A percentile compares a stretch with the other conserved stretches of the same genome.
phyloP scores from a whole-genome alignment of 2,113 vertebrate genomes.

The Astatotilapia flaviijosephi region DNA sequence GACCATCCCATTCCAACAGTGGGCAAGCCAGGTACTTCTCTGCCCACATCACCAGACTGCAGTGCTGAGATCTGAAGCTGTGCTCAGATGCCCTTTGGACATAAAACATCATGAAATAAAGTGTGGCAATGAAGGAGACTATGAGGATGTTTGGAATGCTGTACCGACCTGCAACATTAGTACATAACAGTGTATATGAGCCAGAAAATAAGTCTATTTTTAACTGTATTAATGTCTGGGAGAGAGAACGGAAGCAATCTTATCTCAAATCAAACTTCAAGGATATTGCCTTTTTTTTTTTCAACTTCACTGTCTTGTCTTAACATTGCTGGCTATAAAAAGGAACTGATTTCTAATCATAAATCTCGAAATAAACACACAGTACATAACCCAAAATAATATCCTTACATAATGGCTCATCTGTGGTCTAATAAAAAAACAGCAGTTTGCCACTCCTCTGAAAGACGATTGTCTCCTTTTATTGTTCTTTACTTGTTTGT shows the following conservation, averaged over 20 bases:
- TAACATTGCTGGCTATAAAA: conserved; percentile 7
- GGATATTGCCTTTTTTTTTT: conserved; percentile 28
- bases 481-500: conserved; percentile 7
- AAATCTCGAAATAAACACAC: conserved; percentile 15
- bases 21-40: conserved; percentile 45
- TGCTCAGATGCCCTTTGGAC: conserved; percentile 60
- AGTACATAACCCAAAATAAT: conserved; percentile 25
- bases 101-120: conserved; percentile 51
- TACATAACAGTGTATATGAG: conserved; percentile 10
- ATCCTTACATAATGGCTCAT: conserved; percentile 26
- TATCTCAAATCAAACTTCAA: conserved; percentile 41
- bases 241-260: conserved; percentile 10
- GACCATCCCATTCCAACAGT: conserved; percentile 55
- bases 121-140: background rate
- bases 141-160: conserved; percentile 41
- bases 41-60: conserved; percentile 44
- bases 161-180: conserved; percentile 41
- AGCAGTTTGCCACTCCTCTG: background rate
- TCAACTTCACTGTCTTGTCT: conserved; percentile 4
- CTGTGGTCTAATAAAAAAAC: background rate
- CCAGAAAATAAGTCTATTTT: conserved; percentile 48
- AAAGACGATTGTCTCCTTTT: background rate
- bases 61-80: conserved; percentile 45
- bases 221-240: background rate
- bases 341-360: background rate